Percentiles rank a stretch among this genome's conserved stretches.
phyloP scores from a whole-genome alignment of 2,888 invertebrate genomes.

The Nemapogon koenigi region DNA sequence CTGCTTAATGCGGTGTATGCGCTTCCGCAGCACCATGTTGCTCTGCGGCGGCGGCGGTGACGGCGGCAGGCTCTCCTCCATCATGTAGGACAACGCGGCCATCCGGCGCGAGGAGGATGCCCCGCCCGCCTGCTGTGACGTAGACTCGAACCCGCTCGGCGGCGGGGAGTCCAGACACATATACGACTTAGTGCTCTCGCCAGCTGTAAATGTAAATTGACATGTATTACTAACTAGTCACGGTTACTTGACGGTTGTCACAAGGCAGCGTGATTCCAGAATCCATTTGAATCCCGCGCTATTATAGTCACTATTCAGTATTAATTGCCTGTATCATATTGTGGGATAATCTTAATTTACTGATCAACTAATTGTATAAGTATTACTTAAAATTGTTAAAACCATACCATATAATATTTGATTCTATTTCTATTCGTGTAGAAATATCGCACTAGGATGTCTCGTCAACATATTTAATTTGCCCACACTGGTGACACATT shows the following conservation, averaged over 20 bases:
- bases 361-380: too few species aligned
- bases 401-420: too few species aligned
- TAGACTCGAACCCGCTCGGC: constrained; percentile 57
- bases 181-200: constrained; percentile 64
- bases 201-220: constrained; percentile 35
- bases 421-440: too few species aligned
- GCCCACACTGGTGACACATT: too few species aligned
- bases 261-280: too few species aligned
- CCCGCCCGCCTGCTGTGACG: constrained; percentile 53
- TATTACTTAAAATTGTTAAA: too few species aligned
- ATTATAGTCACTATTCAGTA: too few species aligned
- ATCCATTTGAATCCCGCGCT: too few species aligned
- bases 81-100: constrained; percentile 36
- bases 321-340: too few species aligned
- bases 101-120: constrained; percentile 54
- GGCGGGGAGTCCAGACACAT: constrained; percentile 67
- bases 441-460: too few species aligned
- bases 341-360: too few species aligned
- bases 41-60: constrained; percentile 77
- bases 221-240: not conserved
- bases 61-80: constrained; percentile 57
- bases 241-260: not conserved
- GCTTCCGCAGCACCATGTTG: constrained; percentile 85
- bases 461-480: too few species aligned
- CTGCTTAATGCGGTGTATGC: constrained; percentile 86